Evolutionary conservation across 2,797 vertebrate genomes (phyloP), one percentile per base, ranked within the genome.

Genomic region (Florisuga fusca): DNA sequence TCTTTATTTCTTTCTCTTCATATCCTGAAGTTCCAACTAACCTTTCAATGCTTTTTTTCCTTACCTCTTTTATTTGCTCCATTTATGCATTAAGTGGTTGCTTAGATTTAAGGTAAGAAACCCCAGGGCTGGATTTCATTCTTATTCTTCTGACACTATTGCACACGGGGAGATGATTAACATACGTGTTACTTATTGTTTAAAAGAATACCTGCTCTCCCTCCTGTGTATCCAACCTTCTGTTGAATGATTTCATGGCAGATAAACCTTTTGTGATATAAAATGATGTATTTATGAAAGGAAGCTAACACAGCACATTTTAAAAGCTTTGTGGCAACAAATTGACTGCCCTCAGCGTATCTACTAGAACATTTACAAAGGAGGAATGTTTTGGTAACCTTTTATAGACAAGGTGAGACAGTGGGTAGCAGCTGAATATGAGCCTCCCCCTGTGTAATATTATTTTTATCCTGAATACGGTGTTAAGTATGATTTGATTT

Each of bases 31-130:
- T 98, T 98, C 91, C 97, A 97, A 98, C 98, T 99, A 98, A 98
- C 98, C 96, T 98, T 97, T 98, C 98, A 98, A 98, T 98, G 97
- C 98, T 98, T 98, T 98, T 98, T 98, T 97, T 98, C 97, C 98
- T 98, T 98, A 97, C 98, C 98, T 99, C 98, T 98, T 98, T 99
- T 98, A 98, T 98, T 99, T 98, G 98, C 97, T 98, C 97, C 98
- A 98, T 98, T 98, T 98, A 97, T 98, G 98, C 98, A 98, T 98
- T 94, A 98, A 99, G 99, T 99, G 99, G 99, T 99, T 99, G 98
- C 99, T 99, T 99, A 99, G 99, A 99, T 99, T 99, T 98, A 99
- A 99, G 99, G 99, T 99, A 99, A 99, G 99, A 98, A 97, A 98
- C 96, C 96, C 95, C 97, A 98, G 98, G 97, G 97, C 95, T 95